phyloP scores from a whole-genome alignment of 2,888 invertebrate genomes.

The Archips xylosteana region DNA sequence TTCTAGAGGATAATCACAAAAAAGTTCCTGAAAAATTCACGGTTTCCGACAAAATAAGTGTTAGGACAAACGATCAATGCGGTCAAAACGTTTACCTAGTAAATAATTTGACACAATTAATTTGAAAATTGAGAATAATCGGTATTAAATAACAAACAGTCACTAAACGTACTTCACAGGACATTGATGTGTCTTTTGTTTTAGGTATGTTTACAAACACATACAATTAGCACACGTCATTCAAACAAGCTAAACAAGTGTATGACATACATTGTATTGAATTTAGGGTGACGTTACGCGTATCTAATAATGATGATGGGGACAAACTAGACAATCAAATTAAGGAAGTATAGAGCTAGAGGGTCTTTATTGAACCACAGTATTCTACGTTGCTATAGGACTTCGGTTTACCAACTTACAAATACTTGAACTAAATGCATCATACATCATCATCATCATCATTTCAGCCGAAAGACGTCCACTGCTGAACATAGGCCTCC shows the following conservation, averaged over 20 bases:
- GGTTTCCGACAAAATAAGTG: too few relatives aligned
- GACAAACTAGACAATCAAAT: background rate
- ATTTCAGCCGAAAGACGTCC: too few relatives aligned
- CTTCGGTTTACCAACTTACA: too few relatives aligned
- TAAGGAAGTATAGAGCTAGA: background rate
- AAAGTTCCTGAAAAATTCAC: too few relatives aligned
- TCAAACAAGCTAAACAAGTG: slow-evolving; percentile 3
- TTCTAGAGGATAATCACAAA: too few relatives aligned
- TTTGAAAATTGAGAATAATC: background rate
- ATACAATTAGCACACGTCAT: slow-evolving; percentile 9
- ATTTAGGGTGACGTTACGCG: slow-evolving; percentile 8
- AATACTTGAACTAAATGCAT: too few relatives aligned
- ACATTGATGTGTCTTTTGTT: slow-evolving; percentile 20
- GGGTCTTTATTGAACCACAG: background rate
- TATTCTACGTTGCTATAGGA: too few relatives aligned
- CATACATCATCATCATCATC: too few relatives aligned
- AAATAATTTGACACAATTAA: background rate
- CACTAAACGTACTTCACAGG: background rate
- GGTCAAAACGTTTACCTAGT: background rate
- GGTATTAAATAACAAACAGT: background rate
- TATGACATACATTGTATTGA: slow-evolving; percentile 16
- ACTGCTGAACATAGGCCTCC: too few relatives aligned
- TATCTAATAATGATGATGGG: background rate
- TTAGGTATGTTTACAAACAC: slow-evolving; percentile 15
- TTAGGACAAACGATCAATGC: too few relatives aligned